These are phyloP conservation scores for Centropristis striata DNA, from an alignment of 2,113 vertebrate species.

Conservation along the genomic window DNA sequence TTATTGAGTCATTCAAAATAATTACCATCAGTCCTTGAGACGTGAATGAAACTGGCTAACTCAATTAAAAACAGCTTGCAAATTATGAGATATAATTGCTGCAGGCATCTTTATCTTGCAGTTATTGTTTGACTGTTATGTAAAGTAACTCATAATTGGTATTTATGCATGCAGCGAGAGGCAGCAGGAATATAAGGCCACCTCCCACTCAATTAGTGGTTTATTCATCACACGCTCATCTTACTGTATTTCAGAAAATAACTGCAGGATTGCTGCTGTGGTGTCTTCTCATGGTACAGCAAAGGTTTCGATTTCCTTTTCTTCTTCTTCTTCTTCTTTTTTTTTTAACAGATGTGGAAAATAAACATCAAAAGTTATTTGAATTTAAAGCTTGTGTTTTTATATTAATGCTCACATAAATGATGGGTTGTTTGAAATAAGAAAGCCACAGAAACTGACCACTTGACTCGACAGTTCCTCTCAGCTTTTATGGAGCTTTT, in stretches of 20 bases:
- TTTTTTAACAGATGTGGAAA: background rate
- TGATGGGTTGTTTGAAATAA: background rate
- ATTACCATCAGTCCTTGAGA: slow-evolving; percentile 65
- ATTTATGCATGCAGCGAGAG: slow-evolving; percentile 69
- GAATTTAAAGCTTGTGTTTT: background rate
- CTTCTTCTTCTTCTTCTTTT: background rate
- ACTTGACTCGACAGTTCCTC: background rate
- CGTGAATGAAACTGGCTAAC: slow-evolving; percentile 70
- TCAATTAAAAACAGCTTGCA: slow-evolving; percentile 70
- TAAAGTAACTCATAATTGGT: slow-evolving; percentile 69
- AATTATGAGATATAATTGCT: slow-evolving; percentile 74
- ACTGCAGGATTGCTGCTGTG: slow-evolving; percentile 4
- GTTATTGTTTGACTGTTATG: slow-evolving; percentile 67
- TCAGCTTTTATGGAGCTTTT: background rate
- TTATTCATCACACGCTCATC: slow-evolving; percentile 45
- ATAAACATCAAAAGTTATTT: too few relatives aligned
- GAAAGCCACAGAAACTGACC: background rate
- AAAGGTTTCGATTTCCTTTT: background rate
- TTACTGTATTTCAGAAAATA: slow-evolving; percentile 62
- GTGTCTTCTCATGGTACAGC: background rate
- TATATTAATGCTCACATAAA: background rate
- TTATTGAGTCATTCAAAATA: slow-evolving; percentile 69
- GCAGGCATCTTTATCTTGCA: slow-evolving; percentile 56
- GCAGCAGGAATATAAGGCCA: slow-evolving; percentile 64
- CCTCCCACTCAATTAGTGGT: slow-evolving; percentile 50